Conservation (phyloP, 37 sponge, comb jelly and placozoan genomes). For the Chondrilla cf. caribensis region DNA sequence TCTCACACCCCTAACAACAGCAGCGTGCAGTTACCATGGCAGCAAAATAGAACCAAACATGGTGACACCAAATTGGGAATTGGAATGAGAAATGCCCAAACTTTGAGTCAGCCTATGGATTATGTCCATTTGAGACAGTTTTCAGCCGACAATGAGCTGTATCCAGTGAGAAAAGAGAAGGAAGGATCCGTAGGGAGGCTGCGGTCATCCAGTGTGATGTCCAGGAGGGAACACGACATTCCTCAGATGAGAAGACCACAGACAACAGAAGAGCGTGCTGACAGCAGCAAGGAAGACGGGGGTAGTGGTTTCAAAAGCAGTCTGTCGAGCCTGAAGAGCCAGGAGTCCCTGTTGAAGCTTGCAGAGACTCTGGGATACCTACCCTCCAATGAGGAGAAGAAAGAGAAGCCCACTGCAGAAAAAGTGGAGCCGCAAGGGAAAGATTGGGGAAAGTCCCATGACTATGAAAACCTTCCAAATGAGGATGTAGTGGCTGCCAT, state of each 20-base stretch:
- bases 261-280: neutral
- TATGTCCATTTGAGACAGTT: neutral
- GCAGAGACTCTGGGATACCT: constrained; percentile 13
- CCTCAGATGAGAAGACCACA: neutral
- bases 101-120: too few relatives aligned
- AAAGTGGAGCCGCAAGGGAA: neutral
- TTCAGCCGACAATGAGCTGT: neutral
- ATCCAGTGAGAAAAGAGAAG: neutral
- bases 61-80: neutral
- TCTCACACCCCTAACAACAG: neutral
- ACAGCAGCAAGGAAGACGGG: neutral
- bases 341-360: neutral
- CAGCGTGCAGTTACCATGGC: neutral
- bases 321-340: neutral
- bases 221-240: neutral
- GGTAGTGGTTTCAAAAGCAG: neutral
- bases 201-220: neutral
- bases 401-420: neutral
- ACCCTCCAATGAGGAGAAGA: neutral
- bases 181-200: neutral
- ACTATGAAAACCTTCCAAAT: constrained; percentile 2
- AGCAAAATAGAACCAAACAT: neutral
- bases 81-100: neutral
- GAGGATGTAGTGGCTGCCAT: constrained; percentile 8
- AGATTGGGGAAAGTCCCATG: neutral